Evolutionary conservation across 2,888 invertebrate species (phyloP).

Genomic region (Polydrusus tereticollis): DNA sequence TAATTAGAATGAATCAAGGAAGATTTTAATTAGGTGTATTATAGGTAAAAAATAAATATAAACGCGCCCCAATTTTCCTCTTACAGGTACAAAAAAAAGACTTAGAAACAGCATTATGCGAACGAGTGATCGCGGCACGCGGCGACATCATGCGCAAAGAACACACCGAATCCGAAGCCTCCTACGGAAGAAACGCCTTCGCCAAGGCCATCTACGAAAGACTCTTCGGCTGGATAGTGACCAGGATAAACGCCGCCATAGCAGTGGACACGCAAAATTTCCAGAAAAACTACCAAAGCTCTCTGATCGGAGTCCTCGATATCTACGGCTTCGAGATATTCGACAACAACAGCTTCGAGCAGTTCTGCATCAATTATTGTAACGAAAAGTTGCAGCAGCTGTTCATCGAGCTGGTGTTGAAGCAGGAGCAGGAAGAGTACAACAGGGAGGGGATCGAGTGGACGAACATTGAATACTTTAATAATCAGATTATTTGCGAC

Average conservation of each 20-base stretch:
- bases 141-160: constrained; percentile 93
- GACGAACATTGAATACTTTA: constrained; percentile 96
- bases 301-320: constrained; percentile 94
- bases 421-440: constrained; percentile 99
- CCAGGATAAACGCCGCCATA: constrained; percentile 91
- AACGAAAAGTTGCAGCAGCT: constrained; percentile 98
- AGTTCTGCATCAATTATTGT: constrained; percentile 99
- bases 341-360: constrained; percentile 96
- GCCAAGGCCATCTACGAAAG: constrained; percentile 97
- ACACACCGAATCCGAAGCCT: constrained; percentile 87
- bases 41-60: no score
- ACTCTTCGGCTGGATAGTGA: constrained; percentile 94
- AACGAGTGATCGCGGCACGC: constrained; percentile 92
- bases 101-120: constrained; percentile 82
- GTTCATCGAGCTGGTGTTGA: constrained; percentile 96
- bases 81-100: constrained; percentile 70
- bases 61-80: neutral
- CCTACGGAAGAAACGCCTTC: constrained; percentile 91
- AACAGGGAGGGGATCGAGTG: constrained; percentile 95
- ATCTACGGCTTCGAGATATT: constrained; percentile 99
- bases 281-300: constrained; percentile 75
- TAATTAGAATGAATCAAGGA: no score
- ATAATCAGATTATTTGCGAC: constrained; percentile 96
- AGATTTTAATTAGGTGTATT: no score
- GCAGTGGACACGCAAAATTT: constrained; percentile 75